Conservation (phyloP, 2,113 vertebrate genomes). For the Ameiurus melas region DNA sequence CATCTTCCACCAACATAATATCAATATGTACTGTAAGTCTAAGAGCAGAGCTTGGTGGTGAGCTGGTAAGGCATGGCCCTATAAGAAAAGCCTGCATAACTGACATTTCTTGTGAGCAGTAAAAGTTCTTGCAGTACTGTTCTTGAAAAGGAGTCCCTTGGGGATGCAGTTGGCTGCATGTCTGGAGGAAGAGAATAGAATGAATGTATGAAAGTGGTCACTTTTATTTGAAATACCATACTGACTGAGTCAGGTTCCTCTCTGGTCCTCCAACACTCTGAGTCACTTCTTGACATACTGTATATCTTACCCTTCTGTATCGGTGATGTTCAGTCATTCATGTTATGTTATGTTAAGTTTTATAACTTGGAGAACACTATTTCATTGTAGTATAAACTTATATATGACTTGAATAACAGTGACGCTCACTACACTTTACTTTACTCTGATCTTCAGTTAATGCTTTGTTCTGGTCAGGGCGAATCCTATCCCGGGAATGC, state of each 20-base stretch:
- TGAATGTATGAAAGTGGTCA: constrained; percentile 4
- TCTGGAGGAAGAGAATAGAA: neutral
- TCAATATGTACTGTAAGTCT: neutral
- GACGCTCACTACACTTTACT: neutral
- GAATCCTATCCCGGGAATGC: neutral
- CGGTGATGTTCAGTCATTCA: neutral
- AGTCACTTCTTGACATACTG: constrained; percentile 3
- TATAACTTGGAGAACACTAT: neutral
- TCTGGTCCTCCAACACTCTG: neutral
- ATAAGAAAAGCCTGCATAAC: neutral
- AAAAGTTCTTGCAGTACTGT: too few relatives aligned
- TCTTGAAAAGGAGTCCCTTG: neutral
- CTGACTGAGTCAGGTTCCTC: neutral
- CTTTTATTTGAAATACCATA: neutral
- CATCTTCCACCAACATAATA: neutral
- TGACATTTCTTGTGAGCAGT: constrained; percentile 4
- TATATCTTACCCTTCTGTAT: neutral
- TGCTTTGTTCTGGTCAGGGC: neutral
- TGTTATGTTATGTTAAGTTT: neutral
- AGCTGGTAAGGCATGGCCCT: constrained; percentile 9
- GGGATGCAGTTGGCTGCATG: neutral
- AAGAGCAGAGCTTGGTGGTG: neutral
- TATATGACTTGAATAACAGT: neutral
- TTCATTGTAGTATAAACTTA: neutral
- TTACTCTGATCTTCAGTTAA: neutral